Evolutionary conservation across 2,797 vertebrate species (phyloP), one percentile per base, ranked within the genome.

Genomic region (Podarcis lilfordi): DNA sequence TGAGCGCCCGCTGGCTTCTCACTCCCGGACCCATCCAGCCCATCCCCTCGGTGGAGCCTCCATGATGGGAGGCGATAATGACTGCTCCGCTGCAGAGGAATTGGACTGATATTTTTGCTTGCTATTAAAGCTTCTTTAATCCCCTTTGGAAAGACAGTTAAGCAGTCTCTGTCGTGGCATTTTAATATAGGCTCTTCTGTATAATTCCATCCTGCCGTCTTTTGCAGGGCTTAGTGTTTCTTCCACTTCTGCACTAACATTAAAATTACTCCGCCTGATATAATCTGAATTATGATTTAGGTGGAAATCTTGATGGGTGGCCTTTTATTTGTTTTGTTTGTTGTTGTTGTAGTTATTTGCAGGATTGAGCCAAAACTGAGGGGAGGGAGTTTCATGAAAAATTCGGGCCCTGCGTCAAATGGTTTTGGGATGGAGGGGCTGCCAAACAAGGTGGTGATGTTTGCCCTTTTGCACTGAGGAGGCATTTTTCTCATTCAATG

Each of bases 121-220:
- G 43, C 29, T 81, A 40, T 81, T 79, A 79, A 89, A 59, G 76
- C 4, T 32, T 3, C 50, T 50, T 79, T 82, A 89, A 88, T 90
- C 55, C 80, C 19, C 79, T 81, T 87, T 89, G 86, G 79, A 86
- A 55, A 45, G 90, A 66, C 32, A 59, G 32, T 25, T 90, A 87
- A 68, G 27, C 82, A 74, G n/a, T 75, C 81, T 81, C 75, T 76
- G 64, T 43, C 21, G 9, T 87, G 25, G n/a, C 37, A 71, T 87
- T 86, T 91, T 68, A 86, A 72, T 88, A 84, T 85, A 66, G 9
- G 0, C 0, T 84, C 61, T 23, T 15, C 75, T 85, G 23, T 69
- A 83, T 55, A 82, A 90, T 55, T 25, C 55, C 61, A 23, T 75
- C 81, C 27, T 72, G 0, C 84, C 69, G 82, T 86, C n/a, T 91